Conservation (phyloP, 2,888 invertebrate genomes). For the Choristoneura rosaceana region DNA sequence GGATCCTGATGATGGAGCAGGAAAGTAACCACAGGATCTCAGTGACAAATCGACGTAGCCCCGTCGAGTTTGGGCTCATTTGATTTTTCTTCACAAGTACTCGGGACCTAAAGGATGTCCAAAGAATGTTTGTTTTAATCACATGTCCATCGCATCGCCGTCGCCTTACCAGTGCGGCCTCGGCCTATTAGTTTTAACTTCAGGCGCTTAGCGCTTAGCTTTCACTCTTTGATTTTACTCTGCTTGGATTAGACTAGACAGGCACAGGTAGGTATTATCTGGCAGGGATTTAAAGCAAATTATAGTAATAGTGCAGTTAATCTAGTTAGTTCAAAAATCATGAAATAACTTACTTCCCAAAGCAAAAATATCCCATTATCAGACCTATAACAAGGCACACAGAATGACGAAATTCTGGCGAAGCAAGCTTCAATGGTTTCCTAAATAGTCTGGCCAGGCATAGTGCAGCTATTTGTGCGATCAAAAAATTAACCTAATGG, state of each 20-base stretch:
- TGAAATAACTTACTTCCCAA: constrained; percentile 89
- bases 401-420: constrained; percentile 90
- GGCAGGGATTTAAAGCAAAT: constrained; percentile 17
- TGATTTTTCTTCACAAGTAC: no score
- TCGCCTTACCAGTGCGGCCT: no score
- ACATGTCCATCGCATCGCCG: no score
- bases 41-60: no score
- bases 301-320: constrained; percentile 15
- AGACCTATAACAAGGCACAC: constrained; percentile 92
- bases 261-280: constrained; percentile 2
- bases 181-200: no score
- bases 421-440: constrained; percentile 90
- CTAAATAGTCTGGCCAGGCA: constrained; percentile 92
- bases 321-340: constrained; percentile 37
- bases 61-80: no score
- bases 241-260: neutral
- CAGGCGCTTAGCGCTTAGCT: neutral
- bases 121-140: no score
- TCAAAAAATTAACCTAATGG: constrained; percentile 93
- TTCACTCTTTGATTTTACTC: constrained; percentile 14
- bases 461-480: constrained; percentile 93
- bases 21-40: no score
- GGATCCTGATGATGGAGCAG: no score
- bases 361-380: constrained; percentile 94
- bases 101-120: no score